phyloP scores from a whole-genome alignment of 1,140 invertebrate species.

The Holotrichia oblita region DNA sequence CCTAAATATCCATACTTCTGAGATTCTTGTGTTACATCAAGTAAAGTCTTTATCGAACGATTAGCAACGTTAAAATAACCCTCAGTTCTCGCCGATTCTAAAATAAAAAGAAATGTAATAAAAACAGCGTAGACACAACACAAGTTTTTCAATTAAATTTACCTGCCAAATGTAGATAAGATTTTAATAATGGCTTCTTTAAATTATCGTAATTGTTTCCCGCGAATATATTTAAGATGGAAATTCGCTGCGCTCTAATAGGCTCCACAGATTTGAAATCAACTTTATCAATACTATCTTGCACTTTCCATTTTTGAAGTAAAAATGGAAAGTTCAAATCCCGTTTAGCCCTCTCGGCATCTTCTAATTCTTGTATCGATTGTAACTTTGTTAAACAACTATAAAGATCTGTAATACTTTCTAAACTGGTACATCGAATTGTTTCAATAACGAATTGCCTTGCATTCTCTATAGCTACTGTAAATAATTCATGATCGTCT shows the following conservation, averaged over 20 bases:
- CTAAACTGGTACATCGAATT: slow-evolving; percentile 72
- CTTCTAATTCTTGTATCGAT: slow-evolving; percentile 77
- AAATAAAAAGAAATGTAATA: slow-evolving; percentile 25
- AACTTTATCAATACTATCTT: slow-evolving; percentile 67
- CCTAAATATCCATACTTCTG: slow-evolving; percentile 44
- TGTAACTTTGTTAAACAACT: slow-evolving; percentile 75
- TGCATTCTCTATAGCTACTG: slow-evolving; percentile 65
- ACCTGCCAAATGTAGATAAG: slow-evolving; percentile 65
- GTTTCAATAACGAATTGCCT: slow-evolving; percentile 67
- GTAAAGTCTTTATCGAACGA: slow-evolving; percentile 41
- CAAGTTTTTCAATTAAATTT: slow-evolving; percentile 52
- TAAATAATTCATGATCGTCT: slow-evolving; percentile 62
- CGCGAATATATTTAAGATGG: slow-evolving; percentile 64
- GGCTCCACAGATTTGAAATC: slow-evolving; percentile 80
- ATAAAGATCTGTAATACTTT: slow-evolving; percentile 81
- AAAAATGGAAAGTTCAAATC: slow-evolving; percentile 54
- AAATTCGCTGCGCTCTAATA: slow-evolving; percentile 73
- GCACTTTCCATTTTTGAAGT: slow-evolving; percentile 68
- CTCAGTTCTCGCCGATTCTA: slow-evolving; percentile 37
- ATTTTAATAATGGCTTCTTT: slow-evolving; percentile 62
- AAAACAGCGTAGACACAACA: slow-evolving; percentile 33
- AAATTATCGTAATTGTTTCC: slow-evolving; percentile 48
- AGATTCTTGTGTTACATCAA: neutral
- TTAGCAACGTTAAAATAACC: slow-evolving; percentile 44
- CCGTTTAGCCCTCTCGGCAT: slow-evolving; percentile 65